Evolutionary conservation across 1,140 invertebrate species (phyloP).

Genomic region (Atopsyche davidsoni): DNA sequence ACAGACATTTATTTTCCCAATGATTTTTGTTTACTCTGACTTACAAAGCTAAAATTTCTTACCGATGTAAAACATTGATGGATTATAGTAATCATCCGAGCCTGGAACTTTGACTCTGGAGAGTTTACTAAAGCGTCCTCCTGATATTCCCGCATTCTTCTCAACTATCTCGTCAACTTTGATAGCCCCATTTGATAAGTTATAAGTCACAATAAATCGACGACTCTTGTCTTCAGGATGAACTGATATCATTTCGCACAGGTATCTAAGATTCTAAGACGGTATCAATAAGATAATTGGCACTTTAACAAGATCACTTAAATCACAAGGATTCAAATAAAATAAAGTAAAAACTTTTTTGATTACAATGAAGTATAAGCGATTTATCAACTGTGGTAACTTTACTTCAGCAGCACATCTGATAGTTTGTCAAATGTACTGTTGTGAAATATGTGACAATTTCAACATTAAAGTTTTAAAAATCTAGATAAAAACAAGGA

Average conservation of each 20-base stretch:
- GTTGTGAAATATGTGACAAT: no score
- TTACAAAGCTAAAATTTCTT: conserved; percentile 15
- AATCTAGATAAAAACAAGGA: no score
- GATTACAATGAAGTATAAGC: no score
- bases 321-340: no score
- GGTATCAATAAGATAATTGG: no score
- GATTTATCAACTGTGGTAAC: no score
- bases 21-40: not conserved
- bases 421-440: no score
- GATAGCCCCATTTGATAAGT: conserved; percentile 56
- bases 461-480: no score
- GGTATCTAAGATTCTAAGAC: conserved; percentile 53
- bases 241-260: conserved; percentile 57
- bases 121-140: conserved; percentile 64
- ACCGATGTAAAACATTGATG: conserved; percentile 61
- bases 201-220: conserved; percentile 61
- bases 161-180: conserved; percentile 55
- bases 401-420: no score
- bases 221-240: conserved; percentile 62
- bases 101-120: conserved; percentile 63
- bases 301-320: no score
- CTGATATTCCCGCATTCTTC: conserved; percentile 60
- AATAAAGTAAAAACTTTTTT: no score
- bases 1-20: not conserved
- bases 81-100: conserved; percentile 55